Evolutionary conservation across 2,797 vertebrate genomes (phyloP), one percentile per base, ranked within the genome.

Genomic region (Zenarchopterus dispar): DNA sequence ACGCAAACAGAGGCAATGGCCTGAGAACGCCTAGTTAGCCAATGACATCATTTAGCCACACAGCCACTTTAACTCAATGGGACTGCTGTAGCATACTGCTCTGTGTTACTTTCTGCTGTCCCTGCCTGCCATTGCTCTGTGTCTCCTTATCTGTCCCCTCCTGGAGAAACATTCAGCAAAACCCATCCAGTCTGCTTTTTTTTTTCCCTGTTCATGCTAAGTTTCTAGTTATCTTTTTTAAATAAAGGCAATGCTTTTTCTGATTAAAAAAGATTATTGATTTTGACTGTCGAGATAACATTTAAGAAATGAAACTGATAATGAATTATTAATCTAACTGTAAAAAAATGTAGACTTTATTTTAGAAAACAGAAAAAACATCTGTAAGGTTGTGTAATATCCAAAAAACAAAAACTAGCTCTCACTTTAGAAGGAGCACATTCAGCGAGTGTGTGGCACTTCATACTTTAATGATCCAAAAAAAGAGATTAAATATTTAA

Each of bases 1-100:
- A 98, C 96, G 96, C 97, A 98, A 96, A 97, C 96, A 95, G 95
- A 95, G 94, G 96, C 96, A 95, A 96, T 96, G 96, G 95, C 95
- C 96, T 97, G 97, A 95, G 96, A 97, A 97, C 93, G 96, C 94
- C 95, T 95, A 95, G 95, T 96, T 96, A 96, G 95, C 94, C 92
- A 93, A 95, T 96, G 96, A 97, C 96, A 97, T 96, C 94, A 96
- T 94, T 95, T 94, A 91, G 96, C 95, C 94, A 94, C 90, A 89
- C 93, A 93, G 84, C 81, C 85, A 86, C 86, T 94, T 94, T 88
- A 95, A 93, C 95, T 96, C 95, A 90, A 91, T 95, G 93, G 94
- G 94, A 93, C 94, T 94, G 94, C 88, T 77, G 85, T 93, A 91
- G 93, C 92, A 31, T 69, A 57, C 90, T 85, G 84, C 84, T 69